These are phyloP conservation scores for Drosophila longiperda DNA, from an alignment of 2,888 invertebrate genomes.

Conservation along the genomic window DNA sequence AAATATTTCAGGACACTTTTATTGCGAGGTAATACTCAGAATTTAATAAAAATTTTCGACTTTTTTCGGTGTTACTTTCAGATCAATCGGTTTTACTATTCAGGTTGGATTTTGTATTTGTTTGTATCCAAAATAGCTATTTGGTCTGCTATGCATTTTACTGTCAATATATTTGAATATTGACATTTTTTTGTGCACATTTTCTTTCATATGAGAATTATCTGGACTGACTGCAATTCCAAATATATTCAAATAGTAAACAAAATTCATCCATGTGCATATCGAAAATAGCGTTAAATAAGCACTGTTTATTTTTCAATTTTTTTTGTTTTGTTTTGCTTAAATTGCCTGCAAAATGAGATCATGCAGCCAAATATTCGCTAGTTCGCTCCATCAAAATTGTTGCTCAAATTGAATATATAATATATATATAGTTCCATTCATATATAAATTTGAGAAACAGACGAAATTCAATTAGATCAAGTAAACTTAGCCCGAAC, in stretches of 20 bases:
- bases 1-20: not conserved
- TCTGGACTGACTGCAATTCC: not conserved
- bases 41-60: not conserved
- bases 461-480: constrained; percentile 21
- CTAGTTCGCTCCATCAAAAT: constrained; percentile 16
- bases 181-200: not conserved
- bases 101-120: not conserved
- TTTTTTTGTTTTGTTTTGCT: constrained; percentile 24
- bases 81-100: not conserved
- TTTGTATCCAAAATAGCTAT: not conserved
- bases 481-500: constrained; percentile 9
- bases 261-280: constrained; percentile 7
- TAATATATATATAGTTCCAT: not conserved
- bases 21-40: not conserved
- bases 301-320: constrained; percentile 30
- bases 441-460: constrained; percentile 5
- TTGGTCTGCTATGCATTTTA: not conserved
- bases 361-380: constrained; percentile 32
- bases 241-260: constrained; percentile 6
- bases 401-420: constrained; percentile 3
- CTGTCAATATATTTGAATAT: too few relatives aligned
- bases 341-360: constrained; percentile 44
- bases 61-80: not conserved
- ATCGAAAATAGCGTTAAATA: constrained; percentile 46
- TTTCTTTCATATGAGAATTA: not conserved